Evolutionary conservation across 2,888 invertebrate genomes (phyloP).

Genomic region (Gonocerus acuteangulatus): DNA sequence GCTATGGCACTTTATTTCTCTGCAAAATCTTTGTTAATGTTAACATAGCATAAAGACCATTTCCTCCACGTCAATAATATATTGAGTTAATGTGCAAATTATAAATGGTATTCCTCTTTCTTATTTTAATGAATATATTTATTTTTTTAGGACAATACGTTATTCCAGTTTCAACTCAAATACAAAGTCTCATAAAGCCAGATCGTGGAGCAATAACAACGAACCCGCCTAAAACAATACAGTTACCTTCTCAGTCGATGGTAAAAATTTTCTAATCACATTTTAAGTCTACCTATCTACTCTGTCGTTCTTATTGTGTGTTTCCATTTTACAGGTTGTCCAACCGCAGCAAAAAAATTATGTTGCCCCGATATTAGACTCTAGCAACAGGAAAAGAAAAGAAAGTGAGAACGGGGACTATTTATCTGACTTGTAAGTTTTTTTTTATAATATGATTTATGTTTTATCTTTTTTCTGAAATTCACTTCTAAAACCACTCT

Average conservation of each 20-base stretch:
- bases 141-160: constrained; percentile 30
- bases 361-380: constrained; percentile 46
- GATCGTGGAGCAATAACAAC: neutral
- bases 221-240: constrained; percentile 5
- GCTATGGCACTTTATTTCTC: neutral
- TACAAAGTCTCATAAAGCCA: constrained; percentile 20
- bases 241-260: constrained; percentile 20
- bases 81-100: too few relatives aligned
- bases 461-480: too few relatives aligned
- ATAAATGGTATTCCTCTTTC: too few relatives aligned
- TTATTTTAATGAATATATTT: too few relatives aligned
- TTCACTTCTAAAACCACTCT: too few relatives aligned
- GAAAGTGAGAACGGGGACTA: constrained; percentile 51
- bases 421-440: constrained; percentile 50
- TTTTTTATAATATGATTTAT: constrained; percentile 2
- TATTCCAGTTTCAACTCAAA: constrained; percentile 27
- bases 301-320: neutral
- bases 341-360: constrained; percentile 24
- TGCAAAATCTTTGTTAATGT: neutral
- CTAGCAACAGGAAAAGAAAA: constrained; percentile 52
- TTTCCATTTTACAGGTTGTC: constrained; percentile 25
- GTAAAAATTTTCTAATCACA: neutral
- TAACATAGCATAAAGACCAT: too few relatives aligned
- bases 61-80: too few relatives aligned
- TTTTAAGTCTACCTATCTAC: neutral